Base-by-base conservation (phyloP, 2,797 vertebrate genomes). In the Meriones psammophilus region DNA sequence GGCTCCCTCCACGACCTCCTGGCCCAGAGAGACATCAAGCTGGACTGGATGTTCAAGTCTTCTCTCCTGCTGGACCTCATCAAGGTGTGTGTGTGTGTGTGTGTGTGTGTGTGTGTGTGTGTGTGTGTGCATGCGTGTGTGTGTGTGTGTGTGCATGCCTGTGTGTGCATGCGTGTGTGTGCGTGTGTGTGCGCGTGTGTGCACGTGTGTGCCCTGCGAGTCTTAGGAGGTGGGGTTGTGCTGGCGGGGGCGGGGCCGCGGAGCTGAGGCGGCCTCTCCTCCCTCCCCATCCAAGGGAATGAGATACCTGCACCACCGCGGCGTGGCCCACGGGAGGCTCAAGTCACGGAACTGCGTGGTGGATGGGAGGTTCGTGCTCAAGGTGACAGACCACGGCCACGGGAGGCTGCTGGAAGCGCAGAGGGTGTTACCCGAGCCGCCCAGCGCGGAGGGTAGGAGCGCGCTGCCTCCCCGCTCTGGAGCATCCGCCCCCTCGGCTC, bases 11-110 rank as follows among this genome's bases (percentile, higher is more conserved):
- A 99, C 79, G 99, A 99, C 93, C 98, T 99, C 4, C 98, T 99
- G 81, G 95, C 39, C 89, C 99, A 99, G 1, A 98, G 99, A 81
- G 99, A 99, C 10, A 99, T 99, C 98, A 99, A 99, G 93, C 98
- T 99, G 2, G 99, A 99, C 97, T 99, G 99, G 99, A 99, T 99
- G 99, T 99, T 99, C 98, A 99, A 99, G 97, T 99, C 99, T 3
- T 99, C 99, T 8, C 98, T 99, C 71, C 97, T 99, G 56, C 98
- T 99, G 92, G 99, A 99, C 98, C 98, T 99, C 95, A 99, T 99
- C 96, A 99, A 99, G 98, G 99, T 99, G n/a, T 20, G 93, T 3
- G 14, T 0, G 22, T 20, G 58, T 2, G 28, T 3, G 54, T 4
- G 30, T 6, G 46, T n/a, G 9, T 13, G 42, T 1, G 66, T 2